These are phyloP conservation scores for Cinara cedri DNA, from an alignment of 2,888 invertebrate genomes.

Conservation along the genomic window DNA sequence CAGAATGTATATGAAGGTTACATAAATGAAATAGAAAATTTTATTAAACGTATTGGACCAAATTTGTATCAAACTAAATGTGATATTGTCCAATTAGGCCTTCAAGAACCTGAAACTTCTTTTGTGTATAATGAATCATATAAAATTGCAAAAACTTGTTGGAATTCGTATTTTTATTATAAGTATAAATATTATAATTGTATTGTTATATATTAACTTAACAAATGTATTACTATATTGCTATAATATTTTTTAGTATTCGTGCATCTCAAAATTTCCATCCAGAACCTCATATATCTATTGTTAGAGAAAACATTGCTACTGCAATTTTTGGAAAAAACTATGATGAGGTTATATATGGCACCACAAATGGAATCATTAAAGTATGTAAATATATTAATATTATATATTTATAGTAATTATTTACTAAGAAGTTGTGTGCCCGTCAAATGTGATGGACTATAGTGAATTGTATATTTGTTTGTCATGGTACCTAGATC, in stretches of 20 bases:
- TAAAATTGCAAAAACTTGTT: constrained; percentile 65
- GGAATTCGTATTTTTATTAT: constrained; percentile 71
- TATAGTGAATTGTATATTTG: too few species aligned
- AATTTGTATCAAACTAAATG: constrained; percentile 68
- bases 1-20: constrained; percentile 64
- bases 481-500: too few species aligned
- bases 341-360: constrained; percentile 65
- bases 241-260: constrained; percentile 31
- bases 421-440: too few species aligned
- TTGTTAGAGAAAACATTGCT: constrained; percentile 68
- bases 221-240: not conserved
- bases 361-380: constrained; percentile 65
- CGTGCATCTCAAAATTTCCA: constrained; percentile 9
- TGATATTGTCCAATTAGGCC: constrained; percentile 74
- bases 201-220: not conserved
- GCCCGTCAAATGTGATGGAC: too few species aligned
- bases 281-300: constrained; percentile 65
- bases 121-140: constrained; percentile 68
- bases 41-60: constrained; percentile 70
- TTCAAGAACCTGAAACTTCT: constrained; percentile 70
- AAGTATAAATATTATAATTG: constrained; percentile 64
- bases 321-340: constrained; percentile 68
- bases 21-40: constrained; percentile 68
- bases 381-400: constrained; percentile 62
- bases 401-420: not conserved